Evolutionary conservation across 1,140 invertebrate genomes (phyloP).

Genomic region (Drosophila lacertosa): DNA sequence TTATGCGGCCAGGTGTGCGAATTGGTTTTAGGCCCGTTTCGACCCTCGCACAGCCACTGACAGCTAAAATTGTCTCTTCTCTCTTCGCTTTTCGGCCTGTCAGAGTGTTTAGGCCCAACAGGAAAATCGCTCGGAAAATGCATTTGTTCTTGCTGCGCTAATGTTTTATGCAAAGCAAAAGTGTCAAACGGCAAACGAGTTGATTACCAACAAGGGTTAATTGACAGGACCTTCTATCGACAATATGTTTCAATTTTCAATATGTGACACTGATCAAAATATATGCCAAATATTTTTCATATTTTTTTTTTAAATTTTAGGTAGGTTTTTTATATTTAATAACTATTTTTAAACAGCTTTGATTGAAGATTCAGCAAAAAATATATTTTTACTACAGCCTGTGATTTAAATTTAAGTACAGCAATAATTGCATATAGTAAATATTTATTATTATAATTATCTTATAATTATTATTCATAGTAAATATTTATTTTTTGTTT

Average conservation of each 20-base stretch:
- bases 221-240: slow-evolving; percentile 10
- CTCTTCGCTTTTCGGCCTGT: slow-evolving; percentile 67
- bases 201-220: slow-evolving; percentile 30
- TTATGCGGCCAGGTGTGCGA: slow-evolving; percentile 43
- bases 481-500: too few species aligned
- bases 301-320: too few species aligned
- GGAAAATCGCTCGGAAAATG: slow-evolving; percentile 12
- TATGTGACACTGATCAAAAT: background rate
- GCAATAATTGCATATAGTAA: too few species aligned
- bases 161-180: slow-evolving; percentile 31
- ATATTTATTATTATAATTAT: too few species aligned
- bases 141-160: slow-evolving; percentile 20
- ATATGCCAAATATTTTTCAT: too few species aligned
- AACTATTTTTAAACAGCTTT: too few species aligned
- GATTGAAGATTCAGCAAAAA: too few species aligned
- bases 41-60: slow-evolving; percentile 45
- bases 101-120: slow-evolving; percentile 37
- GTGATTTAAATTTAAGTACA: too few species aligned
- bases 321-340: too few species aligned
- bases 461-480: too few species aligned
- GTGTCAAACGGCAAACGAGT: slow-evolving; percentile 5
- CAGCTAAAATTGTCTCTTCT: slow-evolving; percentile 81
- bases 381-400: too few species aligned
- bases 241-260: background rate
- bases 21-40: too few species aligned